Percentiles rank a stretch among this genome's conserved stretches.
Conservation (phyloP, 2,888 invertebrate genomes). For the Heteromyza rotundicornis region DNA sequence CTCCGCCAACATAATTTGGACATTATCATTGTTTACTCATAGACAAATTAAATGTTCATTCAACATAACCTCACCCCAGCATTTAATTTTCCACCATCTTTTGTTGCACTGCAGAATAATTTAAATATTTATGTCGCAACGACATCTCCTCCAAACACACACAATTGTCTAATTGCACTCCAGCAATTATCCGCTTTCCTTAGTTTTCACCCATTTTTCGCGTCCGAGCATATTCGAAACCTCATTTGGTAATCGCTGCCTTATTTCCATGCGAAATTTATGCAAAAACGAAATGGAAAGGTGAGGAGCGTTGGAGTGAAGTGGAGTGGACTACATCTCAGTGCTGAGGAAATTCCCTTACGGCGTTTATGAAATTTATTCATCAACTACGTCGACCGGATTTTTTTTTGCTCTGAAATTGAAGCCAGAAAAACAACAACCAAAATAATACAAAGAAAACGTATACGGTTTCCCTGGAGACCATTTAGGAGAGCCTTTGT, state of each 20-base stretch:
- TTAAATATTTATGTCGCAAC: not conserved
- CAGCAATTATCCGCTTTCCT: constrained; percentile 41
- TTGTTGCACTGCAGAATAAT: not conserved
- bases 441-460: not conserved
- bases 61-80: too few species aligned
- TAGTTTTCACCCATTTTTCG: constrained; percentile 24
- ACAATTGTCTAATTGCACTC: constrained; percentile 56
- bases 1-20: too few species aligned
- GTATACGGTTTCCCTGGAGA: not conserved
- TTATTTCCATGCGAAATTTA: constrained; percentile 8
- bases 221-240: not conserved
- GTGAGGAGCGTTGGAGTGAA: too few species aligned
- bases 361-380: constrained; percentile 28
- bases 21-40: too few species aligned
- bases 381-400: constrained; percentile 34
- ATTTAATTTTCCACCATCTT: too few species aligned
- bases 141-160: not conserved
- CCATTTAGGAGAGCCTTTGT: not conserved
- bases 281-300: too few species aligned
- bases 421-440: not conserved
- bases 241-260: not conserved
- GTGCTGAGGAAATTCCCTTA: constrained; percentile 19
- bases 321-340: too few species aligned
- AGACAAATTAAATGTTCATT: too few species aligned
- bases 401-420: constrained; percentile 9